Conservation (phyloP, 2,113 vertebrate genomes). For the Tonatia bakeri region DNA sequence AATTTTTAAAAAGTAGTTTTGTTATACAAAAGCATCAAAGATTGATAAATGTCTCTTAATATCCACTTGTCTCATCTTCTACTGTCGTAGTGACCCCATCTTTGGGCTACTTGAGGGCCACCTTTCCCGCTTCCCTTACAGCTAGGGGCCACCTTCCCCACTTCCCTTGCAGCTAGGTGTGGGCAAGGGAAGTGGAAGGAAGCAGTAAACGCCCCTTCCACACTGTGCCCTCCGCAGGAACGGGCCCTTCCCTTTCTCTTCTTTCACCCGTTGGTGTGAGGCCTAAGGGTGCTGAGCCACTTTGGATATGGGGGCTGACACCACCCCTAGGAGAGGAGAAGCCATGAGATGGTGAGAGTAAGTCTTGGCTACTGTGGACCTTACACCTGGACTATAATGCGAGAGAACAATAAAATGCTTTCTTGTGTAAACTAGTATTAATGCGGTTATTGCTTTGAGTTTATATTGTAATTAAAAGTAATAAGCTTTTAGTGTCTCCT, state of each 20-base stretch:
- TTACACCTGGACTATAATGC: too few species aligned
- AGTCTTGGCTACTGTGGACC: not conserved
- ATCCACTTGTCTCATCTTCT: not conserved
- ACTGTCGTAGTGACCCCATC: accelerated
- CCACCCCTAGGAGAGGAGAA: accelerated
- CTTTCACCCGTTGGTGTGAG: accelerated
- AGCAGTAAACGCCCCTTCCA: accelerated
- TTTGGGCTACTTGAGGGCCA: accelerated
- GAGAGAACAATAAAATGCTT: not conserved
- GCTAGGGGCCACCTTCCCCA: not conserved
- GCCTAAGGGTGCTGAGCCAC: not conserved
- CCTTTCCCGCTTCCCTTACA: not conserved
- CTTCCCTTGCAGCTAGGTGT: not conserved
- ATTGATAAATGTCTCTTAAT: accelerated
- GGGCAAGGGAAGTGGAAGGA: not conserved
- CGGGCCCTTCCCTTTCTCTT: not conserved
- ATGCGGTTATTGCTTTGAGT: not conserved
- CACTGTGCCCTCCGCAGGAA: accelerated
- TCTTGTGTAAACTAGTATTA: not conserved
- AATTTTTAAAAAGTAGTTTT: not conserved
- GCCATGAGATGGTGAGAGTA: not conserved
- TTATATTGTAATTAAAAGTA: not conserved
- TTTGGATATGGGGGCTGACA: accelerated
- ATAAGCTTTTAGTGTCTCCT: not conserved
- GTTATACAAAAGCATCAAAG: not conserved